phyloP scores from a whole-genome alignment of 2,113 vertebrate species.

The Cricetomys ansorgei region DNA sequence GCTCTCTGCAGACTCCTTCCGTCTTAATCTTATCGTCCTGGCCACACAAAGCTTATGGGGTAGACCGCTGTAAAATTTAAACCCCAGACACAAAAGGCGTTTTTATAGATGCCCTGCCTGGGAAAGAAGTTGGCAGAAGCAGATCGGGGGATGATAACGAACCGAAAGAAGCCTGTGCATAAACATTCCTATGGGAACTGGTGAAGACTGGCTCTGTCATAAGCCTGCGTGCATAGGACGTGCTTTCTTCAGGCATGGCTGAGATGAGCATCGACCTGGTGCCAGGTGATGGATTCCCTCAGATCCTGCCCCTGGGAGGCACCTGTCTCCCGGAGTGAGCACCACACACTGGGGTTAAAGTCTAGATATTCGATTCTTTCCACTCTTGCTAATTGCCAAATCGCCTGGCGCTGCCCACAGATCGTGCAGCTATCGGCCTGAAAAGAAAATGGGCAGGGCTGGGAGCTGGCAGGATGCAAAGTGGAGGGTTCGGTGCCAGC shows the following conservation, averaged over 20 bases:
- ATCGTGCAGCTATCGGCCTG: neutral
- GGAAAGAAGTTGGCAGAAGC: neutral
- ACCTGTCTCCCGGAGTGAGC: neutral
- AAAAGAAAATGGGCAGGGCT: neutral
- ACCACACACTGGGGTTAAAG: neutral
- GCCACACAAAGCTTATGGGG: neutral
- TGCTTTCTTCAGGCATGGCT: neutral
- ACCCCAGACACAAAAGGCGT: neutral
- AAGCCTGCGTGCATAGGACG: neutral
- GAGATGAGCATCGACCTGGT: neutral
- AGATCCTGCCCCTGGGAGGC: neutral
- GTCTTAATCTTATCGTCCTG: neutral
- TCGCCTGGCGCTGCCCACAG: neutral
- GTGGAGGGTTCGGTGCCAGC: neutral
- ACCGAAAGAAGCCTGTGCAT: neutral
- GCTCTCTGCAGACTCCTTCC: no score
- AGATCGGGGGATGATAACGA: accelerated
- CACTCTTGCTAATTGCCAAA: neutral
- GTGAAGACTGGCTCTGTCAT: neutral
- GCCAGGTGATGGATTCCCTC: constrained; percentile 1
- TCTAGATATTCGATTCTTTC: neutral
- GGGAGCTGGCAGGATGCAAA: neutral
- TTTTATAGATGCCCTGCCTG: neutral
- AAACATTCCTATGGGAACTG: neutral
- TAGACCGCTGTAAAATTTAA: neutral